These are phyloP conservation scores for Leptopterna dolabrata DNA, from an alignment of 2,888 invertebrate genomes.

Conservation along the genomic window DNA sequence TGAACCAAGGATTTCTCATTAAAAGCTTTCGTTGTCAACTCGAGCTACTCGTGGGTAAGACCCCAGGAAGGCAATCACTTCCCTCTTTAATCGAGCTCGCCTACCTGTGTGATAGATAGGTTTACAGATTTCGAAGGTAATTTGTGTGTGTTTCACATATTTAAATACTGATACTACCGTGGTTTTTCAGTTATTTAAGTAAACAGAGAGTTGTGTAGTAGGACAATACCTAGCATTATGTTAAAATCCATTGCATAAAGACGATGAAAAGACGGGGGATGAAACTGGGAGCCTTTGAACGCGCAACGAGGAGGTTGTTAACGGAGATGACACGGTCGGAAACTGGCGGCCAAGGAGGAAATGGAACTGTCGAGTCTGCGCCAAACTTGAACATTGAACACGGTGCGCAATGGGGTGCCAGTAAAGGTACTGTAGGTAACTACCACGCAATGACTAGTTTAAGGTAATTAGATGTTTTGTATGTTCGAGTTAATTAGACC, in stretches of 20 bases:
- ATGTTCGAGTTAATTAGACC: no score
- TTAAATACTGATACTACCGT: neutral
- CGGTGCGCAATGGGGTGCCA: neutral
- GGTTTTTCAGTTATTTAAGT: neutral
- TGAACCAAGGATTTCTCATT: no score
- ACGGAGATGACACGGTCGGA: neutral
- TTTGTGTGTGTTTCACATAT: no score
- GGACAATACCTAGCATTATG: neutral
- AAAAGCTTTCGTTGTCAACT: no score
- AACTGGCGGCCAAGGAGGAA: neutral
- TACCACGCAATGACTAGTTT: no score
- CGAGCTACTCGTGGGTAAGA: no score
- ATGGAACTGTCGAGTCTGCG: neutral
- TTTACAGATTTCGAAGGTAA: no score
- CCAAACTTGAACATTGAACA: neutral
- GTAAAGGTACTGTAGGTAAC: no score
- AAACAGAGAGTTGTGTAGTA: neutral
- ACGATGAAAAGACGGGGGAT: neutral
- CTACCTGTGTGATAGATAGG: no score
- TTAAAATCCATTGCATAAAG: neutral
- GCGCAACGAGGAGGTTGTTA: neutral
- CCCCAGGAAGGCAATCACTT: neutral
- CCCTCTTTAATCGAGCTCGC: no score
- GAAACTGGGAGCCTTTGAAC: neutral
- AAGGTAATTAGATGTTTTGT: no score